phyloP scores from a whole-genome alignment of 1,140 invertebrate genomes.

The Sarcophaga bullata region DNA sequence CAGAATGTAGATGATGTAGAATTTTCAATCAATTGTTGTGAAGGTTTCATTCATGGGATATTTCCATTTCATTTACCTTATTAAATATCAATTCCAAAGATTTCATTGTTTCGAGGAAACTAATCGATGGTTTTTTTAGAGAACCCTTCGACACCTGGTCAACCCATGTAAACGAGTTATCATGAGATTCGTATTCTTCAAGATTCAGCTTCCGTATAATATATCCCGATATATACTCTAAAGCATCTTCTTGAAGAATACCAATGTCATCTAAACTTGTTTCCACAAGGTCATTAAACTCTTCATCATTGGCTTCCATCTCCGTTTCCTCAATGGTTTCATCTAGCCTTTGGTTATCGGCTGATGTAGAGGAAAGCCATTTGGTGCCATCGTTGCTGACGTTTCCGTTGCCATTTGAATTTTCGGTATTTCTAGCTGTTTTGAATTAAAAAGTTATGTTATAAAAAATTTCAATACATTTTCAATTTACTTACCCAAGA shows the following conservation, averaged over 20 bases:
- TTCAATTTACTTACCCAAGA: not conserved
- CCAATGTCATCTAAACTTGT: not conserved
- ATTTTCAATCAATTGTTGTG: not conserved
- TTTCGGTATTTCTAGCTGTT: too few species aligned
- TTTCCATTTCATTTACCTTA: too few species aligned
- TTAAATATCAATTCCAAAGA: not conserved
- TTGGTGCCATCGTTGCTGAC: too few species aligned
- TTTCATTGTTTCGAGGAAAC: too few species aligned
- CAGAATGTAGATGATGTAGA: not conserved
- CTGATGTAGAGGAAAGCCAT: too few species aligned
- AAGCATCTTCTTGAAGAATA: constrained; percentile 26
- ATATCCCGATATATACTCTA: constrained; percentile 31
- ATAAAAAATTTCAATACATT: too few species aligned
- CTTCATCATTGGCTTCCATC: too few species aligned
- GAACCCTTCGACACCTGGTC: constrained; percentile 23
- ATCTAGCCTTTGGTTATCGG: too few species aligned
- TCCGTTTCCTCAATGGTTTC: too few species aligned
- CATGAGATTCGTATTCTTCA: constrained; percentile 13
- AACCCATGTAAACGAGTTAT: not conserved
- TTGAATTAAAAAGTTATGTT: too few species aligned
- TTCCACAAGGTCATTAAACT: too few species aligned
- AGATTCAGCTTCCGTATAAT: constrained; percentile 31
- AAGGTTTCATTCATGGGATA: not conserved
- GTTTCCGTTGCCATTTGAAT: too few species aligned
- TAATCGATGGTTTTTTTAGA: constrained; percentile 12